A percentile compares a stretch with the other conserved stretches of the same genome.
Conservation (phyloP, 30 jellyfish, hydroid and myxozoan species). For the Aurelia sp. region DNA sequence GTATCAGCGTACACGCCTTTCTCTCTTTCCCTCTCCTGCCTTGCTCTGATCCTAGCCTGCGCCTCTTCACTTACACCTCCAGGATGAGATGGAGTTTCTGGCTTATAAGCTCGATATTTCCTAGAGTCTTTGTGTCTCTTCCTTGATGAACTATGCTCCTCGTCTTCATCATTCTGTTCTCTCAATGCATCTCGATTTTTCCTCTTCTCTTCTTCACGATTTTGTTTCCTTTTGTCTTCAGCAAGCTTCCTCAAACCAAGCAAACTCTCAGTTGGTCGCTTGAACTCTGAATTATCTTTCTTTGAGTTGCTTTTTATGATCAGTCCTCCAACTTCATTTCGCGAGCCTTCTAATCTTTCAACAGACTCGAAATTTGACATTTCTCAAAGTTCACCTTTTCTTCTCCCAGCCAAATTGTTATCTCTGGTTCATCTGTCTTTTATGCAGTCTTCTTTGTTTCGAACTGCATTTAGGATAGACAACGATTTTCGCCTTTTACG, state of each 20-base stretch:
- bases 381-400: neutral
- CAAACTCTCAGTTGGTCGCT: slow-evolving; percentile 80
- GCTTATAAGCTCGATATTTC: slow-evolving; percentile 80
- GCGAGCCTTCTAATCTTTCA: slow-evolving; percentile 91
- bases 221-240: slow-evolving; percentile 74
- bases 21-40: slow-evolving; percentile 82
- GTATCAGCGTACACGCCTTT: slow-evolving; percentile 73
- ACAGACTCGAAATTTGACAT: slow-evolving; percentile 73
- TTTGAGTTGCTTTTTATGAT: slow-evolving; percentile 68
- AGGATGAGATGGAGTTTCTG: slow-evolving; percentile 98
- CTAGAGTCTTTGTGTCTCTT: slow-evolving; percentile 19
- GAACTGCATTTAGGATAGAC: no score
- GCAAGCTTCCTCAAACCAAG: slow-evolving; percentile 92
- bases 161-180: slow-evolving; percentile 24
- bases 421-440: no score
- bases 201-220: slow-evolving; percentile 32
- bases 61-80: slow-evolving; percentile 96
- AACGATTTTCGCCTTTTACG: no score
- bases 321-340: slow-evolving; percentile 72
- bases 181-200: neutral
- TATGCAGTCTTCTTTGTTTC: no score
- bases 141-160: neutral
- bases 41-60: slow-evolving; percentile 50
- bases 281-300: slow-evolving; percentile 35
- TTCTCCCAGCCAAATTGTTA: neutral